Percentiles rank a stretch among this genome's conserved stretches.
Evolutionary conservation across 1,140 invertebrate species (phyloP).

Genomic region (Ooceraea biroi): DNA sequence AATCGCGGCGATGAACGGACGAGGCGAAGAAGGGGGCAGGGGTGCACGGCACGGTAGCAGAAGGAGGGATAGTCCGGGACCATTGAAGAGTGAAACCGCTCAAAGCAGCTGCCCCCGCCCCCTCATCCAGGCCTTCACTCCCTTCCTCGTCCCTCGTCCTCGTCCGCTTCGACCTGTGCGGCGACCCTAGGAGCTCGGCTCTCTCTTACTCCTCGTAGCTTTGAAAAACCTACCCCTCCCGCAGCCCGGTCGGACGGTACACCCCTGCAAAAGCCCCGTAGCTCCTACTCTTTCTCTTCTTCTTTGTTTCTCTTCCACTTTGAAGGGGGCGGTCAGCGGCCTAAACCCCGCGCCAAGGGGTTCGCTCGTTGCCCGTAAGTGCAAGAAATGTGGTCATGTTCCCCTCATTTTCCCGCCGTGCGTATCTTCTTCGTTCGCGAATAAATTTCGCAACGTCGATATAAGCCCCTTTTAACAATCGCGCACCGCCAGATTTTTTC

Average conservation of each 20-base stretch:
- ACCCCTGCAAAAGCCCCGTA: constrained; percentile 64
- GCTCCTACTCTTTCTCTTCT: constrained; percentile 38
- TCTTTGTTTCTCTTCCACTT: constrained; percentile 63
- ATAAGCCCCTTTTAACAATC: too few relatives aligned
- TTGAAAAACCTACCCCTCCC: constrained; percentile 73
- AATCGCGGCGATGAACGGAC: constrained; percentile 75
- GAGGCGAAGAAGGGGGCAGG: constrained; percentile 71
- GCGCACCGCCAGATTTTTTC: not conserved
- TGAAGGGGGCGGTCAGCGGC: constrained; percentile 48
- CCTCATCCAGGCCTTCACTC: constrained; percentile 66
- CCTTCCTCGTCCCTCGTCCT: constrained; percentile 64
- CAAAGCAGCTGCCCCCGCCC: constrained; percentile 84
- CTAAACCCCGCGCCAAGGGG: constrained; percentile 63
- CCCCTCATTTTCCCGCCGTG: constrained; percentile 38
- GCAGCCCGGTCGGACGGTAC: constrained; percentile 62
- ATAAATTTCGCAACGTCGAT: constrained; percentile 6
- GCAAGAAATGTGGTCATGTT: constrained; percentile 69
- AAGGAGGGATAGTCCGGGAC: constrained; percentile 79
- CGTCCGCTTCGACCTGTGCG: constrained; percentile 71
- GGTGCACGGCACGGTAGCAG: constrained; percentile 69
- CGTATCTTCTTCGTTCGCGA: constrained; percentile 34
- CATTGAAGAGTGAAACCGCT: constrained; percentile 86
- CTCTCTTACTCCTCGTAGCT: constrained; percentile 75
- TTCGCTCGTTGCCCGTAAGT: constrained; percentile 42
- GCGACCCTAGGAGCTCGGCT: constrained; percentile 73